Percentiles rank a stretch among this genome's conserved stretches.
These are phyloP conservation scores for Pardalotus punctatus DNA, from an alignment of 2,113 vertebrate genomes.

Conservation along the genomic window DNA sequence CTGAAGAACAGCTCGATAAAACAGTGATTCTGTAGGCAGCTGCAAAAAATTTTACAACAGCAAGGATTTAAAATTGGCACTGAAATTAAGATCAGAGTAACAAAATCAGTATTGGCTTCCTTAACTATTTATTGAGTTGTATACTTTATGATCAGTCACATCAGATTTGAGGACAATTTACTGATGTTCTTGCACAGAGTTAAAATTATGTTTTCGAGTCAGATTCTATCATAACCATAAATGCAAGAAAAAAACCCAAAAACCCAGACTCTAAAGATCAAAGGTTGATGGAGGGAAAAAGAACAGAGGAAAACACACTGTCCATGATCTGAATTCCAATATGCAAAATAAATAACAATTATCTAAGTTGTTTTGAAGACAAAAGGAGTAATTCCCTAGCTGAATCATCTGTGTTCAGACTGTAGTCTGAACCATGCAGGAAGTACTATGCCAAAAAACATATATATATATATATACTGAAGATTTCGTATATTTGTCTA, in stretches of 20 bases:
- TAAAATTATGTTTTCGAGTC: background rate
- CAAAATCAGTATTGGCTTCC: background rate
- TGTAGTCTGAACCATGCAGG: background rate
- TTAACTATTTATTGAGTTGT: background rate
- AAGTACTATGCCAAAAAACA: background rate
- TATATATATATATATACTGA: background rate
- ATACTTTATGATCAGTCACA: background rate
- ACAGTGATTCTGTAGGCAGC: constrained; percentile 93
- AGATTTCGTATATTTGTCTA: background rate
- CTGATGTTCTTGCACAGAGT: background rate
- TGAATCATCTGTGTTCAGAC: background rate
- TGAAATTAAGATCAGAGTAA: background rate
- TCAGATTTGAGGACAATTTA: background rate
- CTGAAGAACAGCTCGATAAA: constrained; percentile 95
- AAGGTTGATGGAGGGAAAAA: background rate
- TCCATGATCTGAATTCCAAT: background rate
- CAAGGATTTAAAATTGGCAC: constrained; percentile 20
- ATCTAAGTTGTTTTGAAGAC: background rate
- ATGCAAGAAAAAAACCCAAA: background rate
- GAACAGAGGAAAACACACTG: background rate
- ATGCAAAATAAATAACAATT: background rate
- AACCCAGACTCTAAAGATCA: background rate
- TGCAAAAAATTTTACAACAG: constrained; percentile 65
- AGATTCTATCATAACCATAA: background rate
- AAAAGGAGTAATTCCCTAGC: background rate